Evolutionary conservation across 2,113 vertebrate species (phyloP), one percentile per base, ranked within the genome.

Genomic region (Pteronura brasiliensis): DNA sequence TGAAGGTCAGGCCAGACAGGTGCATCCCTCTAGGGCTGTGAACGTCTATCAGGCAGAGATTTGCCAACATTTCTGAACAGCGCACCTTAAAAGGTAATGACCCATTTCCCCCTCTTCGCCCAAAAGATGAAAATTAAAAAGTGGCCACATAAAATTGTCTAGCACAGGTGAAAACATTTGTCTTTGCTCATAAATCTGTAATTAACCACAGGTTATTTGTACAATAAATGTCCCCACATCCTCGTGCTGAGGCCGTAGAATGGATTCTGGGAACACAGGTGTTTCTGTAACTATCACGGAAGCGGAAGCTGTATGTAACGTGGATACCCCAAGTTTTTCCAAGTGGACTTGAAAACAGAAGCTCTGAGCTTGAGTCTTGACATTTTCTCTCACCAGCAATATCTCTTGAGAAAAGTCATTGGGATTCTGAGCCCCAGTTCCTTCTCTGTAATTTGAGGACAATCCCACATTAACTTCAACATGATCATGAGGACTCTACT

Each of bases 11-110:
- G 36, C 7, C 81, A 88, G 95, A 27, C 25, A 87, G 23, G 44
- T 29, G 81, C 42, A 69, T 97, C 44, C 80, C 21, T n/a, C 14
- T 80, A 29, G 69, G 91, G 82, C 49, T 76, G 74, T 44, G 59
- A 59, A 23, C 34, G 79, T 90, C 93, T 87, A 96, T 59, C 93
- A 97, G 86, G 76, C 59, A 72, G 92, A 52, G 82, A 95, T 10
- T 80, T 71, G 49, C 96, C 87, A 93, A 36, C 93, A 82, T 44
- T 17, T 67, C 88, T 67, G 39, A 88, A 93, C 0, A 96, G 72
- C 61, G 61, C 92, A 97, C 85, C 72, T 83, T n/a, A 91, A 65
- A 81, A 31, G 77, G 77, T 82, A 89, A 88, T 59, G 61, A 76
- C 11, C 47, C 42, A 91, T 76, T 82, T 71, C 44, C 39, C 86